phyloP scores from a whole-genome alignment of 1,140 invertebrate genomes.

The Liolophura sinensis region DNA sequence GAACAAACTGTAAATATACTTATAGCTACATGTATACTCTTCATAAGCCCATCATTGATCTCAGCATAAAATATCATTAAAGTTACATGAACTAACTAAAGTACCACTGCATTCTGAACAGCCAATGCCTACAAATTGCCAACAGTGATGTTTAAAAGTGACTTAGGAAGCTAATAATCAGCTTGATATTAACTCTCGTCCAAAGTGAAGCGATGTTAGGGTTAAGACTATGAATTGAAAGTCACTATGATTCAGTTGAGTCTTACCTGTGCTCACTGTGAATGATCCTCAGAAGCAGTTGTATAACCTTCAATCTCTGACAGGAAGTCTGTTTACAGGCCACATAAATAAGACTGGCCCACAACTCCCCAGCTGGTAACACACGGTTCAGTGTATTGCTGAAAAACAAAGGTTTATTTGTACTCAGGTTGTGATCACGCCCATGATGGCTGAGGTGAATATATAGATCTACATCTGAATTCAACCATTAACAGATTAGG shows the following conservation, averaged over 20 bases:
- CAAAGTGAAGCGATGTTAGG: neutral
- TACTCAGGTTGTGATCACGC: too few relatives aligned
- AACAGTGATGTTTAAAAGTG: too few relatives aligned
- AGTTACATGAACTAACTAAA: too few relatives aligned
- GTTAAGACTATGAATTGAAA: too few relatives aligned
- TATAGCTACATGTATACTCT: conserved; percentile 3
- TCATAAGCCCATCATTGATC: conserved; percentile 5
- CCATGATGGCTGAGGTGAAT: too few relatives aligned
- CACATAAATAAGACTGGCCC: conserved; percentile 51
- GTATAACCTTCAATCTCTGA: conserved; percentile 51
- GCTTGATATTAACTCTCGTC: neutral
- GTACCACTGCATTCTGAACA: too few relatives aligned
- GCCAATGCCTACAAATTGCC: too few relatives aligned
- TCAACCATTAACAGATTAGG: too few relatives aligned
- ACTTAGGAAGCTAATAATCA: too few relatives aligned
- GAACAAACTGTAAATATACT: neutral
- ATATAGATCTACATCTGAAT: too few relatives aligned
- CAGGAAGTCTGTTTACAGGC: conserved; percentile 49
- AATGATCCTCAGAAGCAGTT: conserved; percentile 49
- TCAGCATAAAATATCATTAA: conserved; percentile 1
- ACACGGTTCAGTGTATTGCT: too few relatives aligned
- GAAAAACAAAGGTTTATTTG: too few relatives aligned
- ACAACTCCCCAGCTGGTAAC: conserved; percentile 41
- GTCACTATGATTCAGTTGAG: conserved; percentile 2
- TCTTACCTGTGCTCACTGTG: conserved; percentile 35